These are phyloP conservation scores for Molossus alvarezi DNA, from an alignment of 2,797 vertebrate species.

Conservation along the genomic window DNA sequence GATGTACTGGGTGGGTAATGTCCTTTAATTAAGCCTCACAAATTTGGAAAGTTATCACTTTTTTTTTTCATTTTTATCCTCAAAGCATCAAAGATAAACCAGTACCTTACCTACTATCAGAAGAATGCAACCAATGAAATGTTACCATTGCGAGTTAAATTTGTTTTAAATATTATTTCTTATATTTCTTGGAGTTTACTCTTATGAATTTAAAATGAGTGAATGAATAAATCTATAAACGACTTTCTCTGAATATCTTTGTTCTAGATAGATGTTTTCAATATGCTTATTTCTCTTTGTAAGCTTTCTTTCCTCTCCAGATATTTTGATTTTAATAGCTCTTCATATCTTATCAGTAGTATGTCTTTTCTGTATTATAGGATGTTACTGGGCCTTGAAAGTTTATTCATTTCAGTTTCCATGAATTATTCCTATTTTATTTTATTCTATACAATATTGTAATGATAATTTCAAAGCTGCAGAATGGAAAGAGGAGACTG, in stretches of 20 bases:
- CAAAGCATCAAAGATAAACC: slow-evolving; percentile 41
- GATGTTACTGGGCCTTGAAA: slow-evolving; percentile 59
- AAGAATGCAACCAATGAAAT: slow-evolving; percentile 20
- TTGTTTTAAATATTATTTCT: neutral
- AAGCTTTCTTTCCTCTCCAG: slow-evolving; percentile 39
- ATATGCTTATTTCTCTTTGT: slow-evolving; percentile 28
- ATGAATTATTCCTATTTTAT: slow-evolving; percentile 55
- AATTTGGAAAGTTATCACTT: neutral
- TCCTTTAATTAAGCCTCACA: neutral
- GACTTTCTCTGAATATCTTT: slow-evolving; percentile 43
- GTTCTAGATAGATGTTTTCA: slow-evolving; percentile 43
- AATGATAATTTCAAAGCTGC: slow-evolving; percentile 62
- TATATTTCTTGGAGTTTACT: neutral
- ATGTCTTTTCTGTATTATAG: slow-evolving; percentile 68
- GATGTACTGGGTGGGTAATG: neutral
- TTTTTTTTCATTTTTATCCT: slow-evolving; percentile 57
- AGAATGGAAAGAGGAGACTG: slow-evolving; percentile 53
- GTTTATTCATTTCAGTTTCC: slow-evolving; percentile 54
- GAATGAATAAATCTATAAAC: neutral
- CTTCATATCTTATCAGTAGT: slow-evolving; percentile 49
- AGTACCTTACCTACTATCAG: neutral
- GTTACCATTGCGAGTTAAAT: neutral
- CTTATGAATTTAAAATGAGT: slow-evolving; percentile 58
- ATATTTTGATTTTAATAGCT: slow-evolving; percentile 57
- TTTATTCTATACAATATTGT: slow-evolving; percentile 67